phyloP scores from a whole-genome alignment of 2,113 vertebrate species.

The Electrona antarctica region DNA sequence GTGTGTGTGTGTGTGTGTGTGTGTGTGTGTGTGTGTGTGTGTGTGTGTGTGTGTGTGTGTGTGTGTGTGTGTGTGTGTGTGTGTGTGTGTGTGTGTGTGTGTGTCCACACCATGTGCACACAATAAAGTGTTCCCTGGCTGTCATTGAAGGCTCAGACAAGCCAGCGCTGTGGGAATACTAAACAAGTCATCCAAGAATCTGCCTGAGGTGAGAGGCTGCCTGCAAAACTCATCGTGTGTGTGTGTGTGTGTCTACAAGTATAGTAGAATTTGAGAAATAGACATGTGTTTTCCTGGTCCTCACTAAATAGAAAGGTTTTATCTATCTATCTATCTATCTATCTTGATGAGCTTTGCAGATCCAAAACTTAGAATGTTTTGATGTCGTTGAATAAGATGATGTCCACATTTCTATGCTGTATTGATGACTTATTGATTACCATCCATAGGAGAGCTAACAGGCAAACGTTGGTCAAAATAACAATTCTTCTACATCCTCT shows the following conservation, averaged over 20 bases:
- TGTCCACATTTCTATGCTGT: too few species aligned
- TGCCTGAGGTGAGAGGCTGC: constrained; percentile 5
- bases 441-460: too few species aligned
- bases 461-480: too few species aligned
- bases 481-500: too few species aligned
- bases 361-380: too few species aligned
- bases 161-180: not conserved
- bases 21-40: not conserved
- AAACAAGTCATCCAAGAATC: constrained; percentile 2
- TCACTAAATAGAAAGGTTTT: not conserved
- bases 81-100: not conserved
- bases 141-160: constrained; percentile 7
- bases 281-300: not conserved
- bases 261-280: constrained; percentile 1
- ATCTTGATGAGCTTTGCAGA: too few species aligned
- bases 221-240: constrained; percentile 6
- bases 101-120: constrained; percentile 3
- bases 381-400: too few species aligned
- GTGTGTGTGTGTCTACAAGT: constrained; percentile 10
- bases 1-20: not conserved
- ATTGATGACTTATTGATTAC: too few species aligned
- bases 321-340: too few species aligned
- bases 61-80: not conserved
- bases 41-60: not conserved
- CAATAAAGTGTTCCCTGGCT: constrained; percentile 2